Percentiles rank a stretch among this genome's conserved stretches.
These are phyloP conservation scores for Euura lappo DNA, from an alignment of 1,140 invertebrate genomes.

Conservation along the genomic window DNA sequence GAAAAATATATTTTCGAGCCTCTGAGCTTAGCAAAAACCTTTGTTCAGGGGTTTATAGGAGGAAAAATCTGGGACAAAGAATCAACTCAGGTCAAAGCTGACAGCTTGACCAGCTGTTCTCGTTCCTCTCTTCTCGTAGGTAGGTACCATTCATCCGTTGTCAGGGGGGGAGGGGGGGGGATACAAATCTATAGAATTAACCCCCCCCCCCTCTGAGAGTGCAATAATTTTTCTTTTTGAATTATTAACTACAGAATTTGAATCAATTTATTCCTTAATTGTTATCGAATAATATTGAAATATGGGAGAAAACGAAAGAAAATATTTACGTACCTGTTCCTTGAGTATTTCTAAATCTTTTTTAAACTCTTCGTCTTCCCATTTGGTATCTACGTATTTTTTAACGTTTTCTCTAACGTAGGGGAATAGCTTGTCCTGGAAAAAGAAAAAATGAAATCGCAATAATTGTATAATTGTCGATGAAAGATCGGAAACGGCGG, in stretches of 20 bases:
- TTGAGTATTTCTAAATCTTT: conserved; percentile 71
- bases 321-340: conserved; percentile 55
- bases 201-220: too few relatives aligned
- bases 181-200: too few relatives aligned
- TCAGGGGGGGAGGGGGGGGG: too few relatives aligned
- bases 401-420: conserved; percentile 77
- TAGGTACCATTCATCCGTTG: background rate
- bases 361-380: conserved; percentile 73
- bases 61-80: conserved; percentile 41
- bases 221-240: too few relatives aligned
- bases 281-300: too few relatives aligned
- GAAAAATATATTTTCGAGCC: too few relatives aligned
- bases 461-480: background rate
- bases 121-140: background rate
- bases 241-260: too few relatives aligned
- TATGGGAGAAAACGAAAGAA: too few relatives aligned
- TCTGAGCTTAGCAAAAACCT: background rate
- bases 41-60: background rate
- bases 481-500: background rate
- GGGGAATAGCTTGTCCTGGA: conserved; percentile 81
- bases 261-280: too few relatives aligned
- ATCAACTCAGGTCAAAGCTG: conserved; percentile 40
- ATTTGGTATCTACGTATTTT: conserved; percentile 74
- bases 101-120: conserved; percentile 34
- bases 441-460: conserved; percentile 32